A percentile compares a stretch with the other conserved stretches of the same genome.
These are phyloP conservation scores for Cydia amplana DNA, from an alignment of 1,140 invertebrate genomes.

Conservation along the genomic window DNA sequence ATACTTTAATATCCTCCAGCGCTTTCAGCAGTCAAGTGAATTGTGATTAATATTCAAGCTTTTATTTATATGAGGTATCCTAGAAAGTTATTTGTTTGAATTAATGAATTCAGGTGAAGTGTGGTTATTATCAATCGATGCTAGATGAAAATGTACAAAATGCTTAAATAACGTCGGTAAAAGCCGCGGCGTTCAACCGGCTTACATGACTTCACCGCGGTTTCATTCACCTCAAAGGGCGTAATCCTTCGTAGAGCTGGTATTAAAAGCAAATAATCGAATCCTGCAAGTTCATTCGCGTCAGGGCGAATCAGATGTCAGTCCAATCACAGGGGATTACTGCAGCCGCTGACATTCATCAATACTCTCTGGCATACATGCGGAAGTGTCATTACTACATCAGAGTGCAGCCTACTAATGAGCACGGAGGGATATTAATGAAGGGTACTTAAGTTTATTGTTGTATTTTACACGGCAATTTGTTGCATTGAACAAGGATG, in stretches of 20 bases:
- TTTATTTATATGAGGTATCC: neutral
- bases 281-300: conserved; percentile 10
- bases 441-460: conserved; percentile 12
- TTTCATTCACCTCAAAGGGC: conserved; percentile 22
- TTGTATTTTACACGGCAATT: conserved; percentile 1
- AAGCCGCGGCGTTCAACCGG: neutral
- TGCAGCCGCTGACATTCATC: conserved; percentile 7
- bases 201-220: conserved; percentile 6
- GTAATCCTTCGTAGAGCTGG: conserved; percentile 10
- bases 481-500: neutral
- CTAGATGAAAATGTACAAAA: neutral
- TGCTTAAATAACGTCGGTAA: neutral
- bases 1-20: too few species aligned
- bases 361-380: neutral
- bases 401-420: conserved; percentile 5
- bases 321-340: conserved; percentile 28
- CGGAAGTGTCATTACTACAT: neutral
- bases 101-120: neutral
- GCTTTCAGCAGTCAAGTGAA: too few species aligned
- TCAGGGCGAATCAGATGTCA: conserved; percentile 11
- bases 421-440: conserved; percentile 14
- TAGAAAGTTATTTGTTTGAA: neutral
- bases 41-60: too few species aligned
- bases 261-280: conserved; percentile 30
- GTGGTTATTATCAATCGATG: neutral